Conservation (phyloP, 1,140 invertebrate species). For the Drosophila sulfurigaster region DNA sequence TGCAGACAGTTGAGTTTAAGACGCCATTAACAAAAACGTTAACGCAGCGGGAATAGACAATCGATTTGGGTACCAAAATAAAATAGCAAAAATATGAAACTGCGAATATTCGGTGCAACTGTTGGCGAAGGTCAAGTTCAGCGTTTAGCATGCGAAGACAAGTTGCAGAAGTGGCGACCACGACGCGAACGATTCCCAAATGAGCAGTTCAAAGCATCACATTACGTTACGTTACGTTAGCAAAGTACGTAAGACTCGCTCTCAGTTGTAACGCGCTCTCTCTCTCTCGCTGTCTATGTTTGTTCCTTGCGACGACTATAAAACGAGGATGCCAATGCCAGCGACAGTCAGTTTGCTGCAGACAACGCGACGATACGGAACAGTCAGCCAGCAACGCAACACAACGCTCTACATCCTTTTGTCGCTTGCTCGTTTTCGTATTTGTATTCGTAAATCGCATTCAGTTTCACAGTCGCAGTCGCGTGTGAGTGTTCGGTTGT, state of each 20-base stretch:
- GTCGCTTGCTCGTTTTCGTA: slow-evolving; percentile 1
- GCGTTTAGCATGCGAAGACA: slow-evolving; percentile 39
- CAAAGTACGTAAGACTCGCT: slow-evolving; percentile 4
- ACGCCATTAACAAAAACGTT: slow-evolving; percentile 23
- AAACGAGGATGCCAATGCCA: slow-evolving; percentile 38
- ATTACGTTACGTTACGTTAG: slow-evolving; percentile 46
- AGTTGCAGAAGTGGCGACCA: slow-evolving; percentile 16
- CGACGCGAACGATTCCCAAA: slow-evolving; percentile 28
- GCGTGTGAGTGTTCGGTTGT: not conserved
- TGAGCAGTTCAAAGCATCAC: slow-evolving; percentile 31
- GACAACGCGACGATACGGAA: slow-evolving; percentile 53
- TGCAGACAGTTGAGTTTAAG: slow-evolving; percentile 31
- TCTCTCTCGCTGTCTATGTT: not conserved
- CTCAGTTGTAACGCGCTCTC: not conserved
- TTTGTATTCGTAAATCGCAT: slow-evolving; percentile 7
- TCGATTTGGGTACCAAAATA: slow-evolving; percentile 35
- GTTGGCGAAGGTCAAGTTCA: slow-evolving; percentile 79
- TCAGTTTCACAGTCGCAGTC: slow-evolving; percentile 5
- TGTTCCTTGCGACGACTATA: slow-evolving; percentile 42
- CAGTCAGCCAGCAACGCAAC: slow-evolving; percentile 41
- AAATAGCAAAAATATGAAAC: not conserved
- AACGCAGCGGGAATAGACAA: slow-evolving; percentile 43
- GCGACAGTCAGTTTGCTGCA: slow-evolving; percentile 62
- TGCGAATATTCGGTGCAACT: slow-evolving; percentile 34
- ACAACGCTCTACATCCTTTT: slow-evolving; percentile 17